Percentiles rank a stretch among this genome's conserved stretches.
Evolutionary conservation across 2,888 invertebrate species (phyloP).

Genomic region (Selenia dentaria): DNA sequence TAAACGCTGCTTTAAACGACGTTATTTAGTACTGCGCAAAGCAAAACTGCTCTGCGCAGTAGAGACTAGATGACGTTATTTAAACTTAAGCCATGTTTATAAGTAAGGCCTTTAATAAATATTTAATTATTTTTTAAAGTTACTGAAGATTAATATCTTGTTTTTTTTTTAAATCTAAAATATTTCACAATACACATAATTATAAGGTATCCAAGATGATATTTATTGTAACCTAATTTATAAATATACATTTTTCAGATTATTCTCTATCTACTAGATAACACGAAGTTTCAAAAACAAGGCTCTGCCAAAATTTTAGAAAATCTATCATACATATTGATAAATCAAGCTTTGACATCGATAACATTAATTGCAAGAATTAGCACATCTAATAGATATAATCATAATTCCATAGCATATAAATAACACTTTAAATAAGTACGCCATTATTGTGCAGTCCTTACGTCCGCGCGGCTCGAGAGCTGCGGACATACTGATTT

Average conservation of each 20-base stretch:
- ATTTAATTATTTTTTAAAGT: no score
- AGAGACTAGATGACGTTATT: no score
- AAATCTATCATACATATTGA: slow-evolving; percentile 13
- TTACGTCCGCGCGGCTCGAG: slow-evolving; percentile 40
- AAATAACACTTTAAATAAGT: slow-evolving; percentile 25
- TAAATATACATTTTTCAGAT: slow-evolving; percentile 12
- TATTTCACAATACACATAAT: slow-evolving; percentile 15
- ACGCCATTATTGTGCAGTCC: slow-evolving; percentile 21
- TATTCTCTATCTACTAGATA: slow-evolving; percentile 24
- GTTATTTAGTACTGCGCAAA: no score
- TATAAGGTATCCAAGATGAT: slow-evolving; percentile 8
- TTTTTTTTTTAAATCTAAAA: slow-evolving; percentile 12
- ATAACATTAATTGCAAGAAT: slow-evolving; percentile 18
- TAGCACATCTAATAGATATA: slow-evolving; percentile 35
- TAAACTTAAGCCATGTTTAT: no score
- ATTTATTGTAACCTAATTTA: slow-evolving; percentile 9
- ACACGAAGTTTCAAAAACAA: slow-evolving; percentile 31
- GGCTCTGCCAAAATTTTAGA: slow-evolving; percentile 20
- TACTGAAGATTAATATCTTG: no score
- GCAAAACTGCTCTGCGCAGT: no score
- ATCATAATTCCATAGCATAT: slow-evolving; percentile 26
- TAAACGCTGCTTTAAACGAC: no score
- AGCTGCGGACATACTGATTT: slow-evolving; percentile 33
- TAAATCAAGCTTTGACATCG: slow-evolving; percentile 17
- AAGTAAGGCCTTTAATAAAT: no score